Percentiles rank a stretch among this genome's conserved stretches.
These are phyloP conservation scores for Drosophila pseudoananassae DNA, from an alignment of 1,140 invertebrate genomes.

Conservation along the genomic window DNA sequence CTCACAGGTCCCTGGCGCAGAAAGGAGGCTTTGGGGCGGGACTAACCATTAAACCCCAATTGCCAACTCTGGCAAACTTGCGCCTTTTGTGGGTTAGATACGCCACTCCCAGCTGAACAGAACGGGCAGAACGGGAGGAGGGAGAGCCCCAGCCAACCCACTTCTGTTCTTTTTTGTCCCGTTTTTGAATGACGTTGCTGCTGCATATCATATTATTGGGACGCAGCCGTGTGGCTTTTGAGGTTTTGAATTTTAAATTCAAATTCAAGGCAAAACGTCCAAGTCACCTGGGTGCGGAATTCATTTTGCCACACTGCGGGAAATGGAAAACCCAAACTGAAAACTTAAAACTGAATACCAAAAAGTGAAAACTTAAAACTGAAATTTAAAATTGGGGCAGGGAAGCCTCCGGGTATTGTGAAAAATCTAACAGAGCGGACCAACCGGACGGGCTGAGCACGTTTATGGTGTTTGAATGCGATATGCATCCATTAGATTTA, in stretches of 20 bases:
- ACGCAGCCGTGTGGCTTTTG: slow-evolving; percentile 41
- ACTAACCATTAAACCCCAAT: slow-evolving; percentile 52
- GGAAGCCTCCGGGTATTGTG: neutral
- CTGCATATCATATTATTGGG: slow-evolving; percentile 57
- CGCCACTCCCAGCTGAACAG: neutral
- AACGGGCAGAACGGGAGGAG: too few species aligned
- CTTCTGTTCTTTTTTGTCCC: slow-evolving; percentile 6
- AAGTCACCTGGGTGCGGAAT: slow-evolving; percentile 27
- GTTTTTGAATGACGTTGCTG: slow-evolving; percentile 31
- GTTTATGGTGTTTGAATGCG: slow-evolving; percentile 17
- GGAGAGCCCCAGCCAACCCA: neutral
- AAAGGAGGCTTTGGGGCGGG: slow-evolving; percentile 12
- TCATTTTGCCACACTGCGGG: slow-evolving; percentile 1
- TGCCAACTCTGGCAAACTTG: slow-evolving; percentile 54
- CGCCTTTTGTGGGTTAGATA: slow-evolving; percentile 33
- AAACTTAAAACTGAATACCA: neutral
- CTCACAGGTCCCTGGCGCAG: slow-evolving; percentile 15
- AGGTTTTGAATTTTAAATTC: slow-evolving; percentile 47
- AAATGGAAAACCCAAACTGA: neutral
- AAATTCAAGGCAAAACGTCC: slow-evolving; percentile 37
- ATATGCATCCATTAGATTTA: slow-evolving; percentile 15
- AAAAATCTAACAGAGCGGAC: neutral
- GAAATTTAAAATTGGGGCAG: neutral
- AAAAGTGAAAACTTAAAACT: neutral
- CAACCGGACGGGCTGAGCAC: neutral